Percentiles rank a stretch among this genome's conserved stretches.
phyloP scores from a whole-genome alignment of 2,113 vertebrate species.

The Carollia perspicillata region DNA sequence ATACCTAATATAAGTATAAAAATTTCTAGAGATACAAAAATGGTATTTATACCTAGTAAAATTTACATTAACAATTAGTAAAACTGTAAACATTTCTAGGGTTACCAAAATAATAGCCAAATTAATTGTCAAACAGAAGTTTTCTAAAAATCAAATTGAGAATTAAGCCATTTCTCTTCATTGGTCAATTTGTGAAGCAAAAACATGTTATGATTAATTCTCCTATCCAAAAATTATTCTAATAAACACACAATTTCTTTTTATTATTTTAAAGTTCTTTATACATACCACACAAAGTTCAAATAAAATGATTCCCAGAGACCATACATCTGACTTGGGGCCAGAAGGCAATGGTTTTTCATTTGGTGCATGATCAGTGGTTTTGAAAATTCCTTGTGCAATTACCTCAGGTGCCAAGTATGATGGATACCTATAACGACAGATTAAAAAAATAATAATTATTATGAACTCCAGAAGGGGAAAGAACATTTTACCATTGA shows the following conservation, averaged over 20 bases:
- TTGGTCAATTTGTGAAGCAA: background rate
- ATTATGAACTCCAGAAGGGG: background rate
- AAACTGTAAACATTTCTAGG: background rate
- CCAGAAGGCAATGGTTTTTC: conserved; percentile 90
- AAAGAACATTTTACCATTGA: background rate
- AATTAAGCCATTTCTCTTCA: background rate
- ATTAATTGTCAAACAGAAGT: background rate
- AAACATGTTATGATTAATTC: background rate
- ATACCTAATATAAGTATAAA: background rate
- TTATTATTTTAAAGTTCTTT: conserved; percentile 37
- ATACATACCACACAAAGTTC: conserved; percentile 94
- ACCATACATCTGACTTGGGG: conserved; percentile 96
- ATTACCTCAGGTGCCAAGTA: conserved; percentile 97
- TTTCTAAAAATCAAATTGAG: background rate
- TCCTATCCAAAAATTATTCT: background rate
- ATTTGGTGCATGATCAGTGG: conserved; percentile 84
- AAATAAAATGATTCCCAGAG: conserved; percentile 94
- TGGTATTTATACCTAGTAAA: background rate
- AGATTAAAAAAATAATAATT: conserved; percentile 21
- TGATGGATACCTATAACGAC: conserved; percentile 90
- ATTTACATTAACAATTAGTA: background rate
- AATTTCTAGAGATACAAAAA: background rate
- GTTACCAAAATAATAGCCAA: conserved; percentile 11
- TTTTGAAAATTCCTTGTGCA: conserved; percentile 90
- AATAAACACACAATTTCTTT: conserved; percentile 18